These are phyloP conservation scores for Meriones psammophilus DNA, from an alignment of 2,797 vertebrate genomes.

Conservation along the genomic window DNA sequence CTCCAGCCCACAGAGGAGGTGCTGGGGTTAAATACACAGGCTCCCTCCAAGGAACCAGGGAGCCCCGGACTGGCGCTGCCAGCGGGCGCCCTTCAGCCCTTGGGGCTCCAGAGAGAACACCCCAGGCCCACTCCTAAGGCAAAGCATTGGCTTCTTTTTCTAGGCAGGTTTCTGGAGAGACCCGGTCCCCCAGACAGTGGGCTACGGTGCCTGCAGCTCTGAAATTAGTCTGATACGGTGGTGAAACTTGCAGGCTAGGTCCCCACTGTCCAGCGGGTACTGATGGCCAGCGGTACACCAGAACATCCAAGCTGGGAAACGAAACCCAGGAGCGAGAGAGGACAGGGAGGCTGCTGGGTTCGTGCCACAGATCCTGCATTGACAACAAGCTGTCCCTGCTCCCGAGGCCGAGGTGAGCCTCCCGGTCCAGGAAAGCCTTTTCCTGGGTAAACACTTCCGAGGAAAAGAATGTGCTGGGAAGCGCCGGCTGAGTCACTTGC, in stretches of 20 bases:
- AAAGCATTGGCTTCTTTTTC: constrained; percentile 21
- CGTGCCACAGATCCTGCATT: neutral
- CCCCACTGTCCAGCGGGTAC: neutral
- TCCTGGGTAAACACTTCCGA: constrained; percentile 68
- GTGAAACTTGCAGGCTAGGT: neutral
- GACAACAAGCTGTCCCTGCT: neutral
- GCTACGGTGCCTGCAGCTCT: neutral
- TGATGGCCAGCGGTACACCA: neutral
- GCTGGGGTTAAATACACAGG: constrained; percentile 45
- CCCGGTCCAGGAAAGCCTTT: constrained; percentile 39
- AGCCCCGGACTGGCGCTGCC: neutral
- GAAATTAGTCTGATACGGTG: neutral
- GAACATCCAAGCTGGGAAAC: neutral
- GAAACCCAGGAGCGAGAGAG: neutral
- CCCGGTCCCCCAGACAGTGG: neutral
- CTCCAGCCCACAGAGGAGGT: constrained; percentile 24
- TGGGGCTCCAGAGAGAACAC: neutral
- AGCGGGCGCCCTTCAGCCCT: neutral
- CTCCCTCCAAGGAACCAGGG: neutral
- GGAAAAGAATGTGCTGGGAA: constrained; percentile 69
- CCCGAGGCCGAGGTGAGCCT: constrained; percentile 42
- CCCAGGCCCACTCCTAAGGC: constrained; percentile 43
- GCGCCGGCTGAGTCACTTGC: neutral
- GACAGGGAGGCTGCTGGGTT: neutral
- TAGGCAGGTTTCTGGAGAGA: neutral